phyloP scores from a whole-genome alignment of 2,888 invertebrate species.

The Steromphala cineraria region DNA sequence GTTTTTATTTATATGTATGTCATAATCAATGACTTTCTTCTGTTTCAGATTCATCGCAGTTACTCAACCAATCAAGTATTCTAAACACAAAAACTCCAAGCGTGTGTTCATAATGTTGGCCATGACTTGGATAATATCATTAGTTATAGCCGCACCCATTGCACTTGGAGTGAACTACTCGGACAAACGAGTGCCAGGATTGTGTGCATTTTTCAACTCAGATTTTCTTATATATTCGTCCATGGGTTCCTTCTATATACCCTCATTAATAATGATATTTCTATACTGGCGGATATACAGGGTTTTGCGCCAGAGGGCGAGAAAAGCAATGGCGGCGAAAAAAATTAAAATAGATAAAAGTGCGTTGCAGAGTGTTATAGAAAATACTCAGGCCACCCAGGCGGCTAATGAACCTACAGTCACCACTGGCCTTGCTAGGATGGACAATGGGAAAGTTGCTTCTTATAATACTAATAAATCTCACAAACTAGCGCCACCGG shows the following conservation, averaged over 20 bases:
- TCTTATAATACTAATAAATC: constrained; percentile 64
- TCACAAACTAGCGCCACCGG: constrained; percentile 40
- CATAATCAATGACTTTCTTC: constrained; percentile 2
- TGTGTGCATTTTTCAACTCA: constrained; percentile 97
- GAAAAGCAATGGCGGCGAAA: constrained; percentile 54
- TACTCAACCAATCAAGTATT: constrained; percentile 98
- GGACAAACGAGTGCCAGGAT: constrained; percentile 86
- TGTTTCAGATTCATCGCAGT: constrained; percentile 94
- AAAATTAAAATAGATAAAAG: constrained; percentile 59
- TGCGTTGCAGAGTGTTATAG: constrained; percentile 64
- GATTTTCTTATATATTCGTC: constrained; percentile 99
- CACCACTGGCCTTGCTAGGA: constrained; percentile 61
- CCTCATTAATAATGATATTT: constrained; percentile 98
- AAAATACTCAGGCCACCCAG: constrained; percentile 58
- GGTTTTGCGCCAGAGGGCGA: constrained; percentile 79
- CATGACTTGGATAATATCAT: constrained; percentile 95
- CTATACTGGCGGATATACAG: constrained; percentile 98
- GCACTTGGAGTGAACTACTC: constrained; percentile 96
- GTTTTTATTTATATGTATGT: neutral
- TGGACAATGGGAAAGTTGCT: constrained; percentile 66
- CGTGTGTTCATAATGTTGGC: constrained; percentile 96
- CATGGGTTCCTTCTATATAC: constrained; percentile 98
- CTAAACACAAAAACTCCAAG: constrained; percentile 92
- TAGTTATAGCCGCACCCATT: constrained; percentile 96
- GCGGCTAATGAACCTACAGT: constrained; percentile 61